Evolutionary conservation across 2,113 vertebrate species (phyloP), one percentile per base, ranked within the genome.

Genomic region (Tor tambroides): DNA sequence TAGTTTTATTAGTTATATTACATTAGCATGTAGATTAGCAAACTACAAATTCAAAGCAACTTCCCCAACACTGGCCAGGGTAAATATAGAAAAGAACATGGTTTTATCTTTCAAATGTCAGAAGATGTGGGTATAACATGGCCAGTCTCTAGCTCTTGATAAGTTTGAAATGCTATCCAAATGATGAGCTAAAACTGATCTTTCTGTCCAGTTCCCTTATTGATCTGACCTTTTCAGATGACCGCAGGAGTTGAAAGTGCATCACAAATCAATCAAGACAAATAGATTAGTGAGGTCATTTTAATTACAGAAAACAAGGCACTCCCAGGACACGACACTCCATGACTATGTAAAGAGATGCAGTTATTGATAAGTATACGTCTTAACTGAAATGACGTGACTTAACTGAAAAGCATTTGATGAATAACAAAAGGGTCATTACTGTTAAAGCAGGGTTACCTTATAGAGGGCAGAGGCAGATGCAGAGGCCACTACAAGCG

Each of bases 401-500:
- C 19, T 65, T 4, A 67, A 46, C 61, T 67, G 61, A 82, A 82
- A 43, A 49, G 32, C 11, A 63, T 80, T 15, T 63, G 32, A 1
- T 61, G 5, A 11, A 49, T 67, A 6, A 6, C 46, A 43, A 54
- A 38, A 59, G 41, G 67, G 59, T 26, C 56, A n/a, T 15, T 23
- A 41, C 63, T 26, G 82, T 74, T 80, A 38, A 38, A 63, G 89
- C 15, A n/a, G 14, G 26, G 11, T 90, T 93, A 99, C 98, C 97
- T 99, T 98, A 93, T 99, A 99, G 83, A 99, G 96, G 23, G 98
- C 97, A 46, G 98, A 98, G 94, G 95, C 96, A 49, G 98, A 99
- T 2, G 98, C 98, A 14, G 98, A 99, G 88, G 96, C 96, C 92
- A 99, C 98, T 49, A 98, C 97, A 87, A 99, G 91, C 8, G 98